phyloP scores from a whole-genome alignment of 2,888 invertebrate genomes.

The Oscheius sp. region DNA sequence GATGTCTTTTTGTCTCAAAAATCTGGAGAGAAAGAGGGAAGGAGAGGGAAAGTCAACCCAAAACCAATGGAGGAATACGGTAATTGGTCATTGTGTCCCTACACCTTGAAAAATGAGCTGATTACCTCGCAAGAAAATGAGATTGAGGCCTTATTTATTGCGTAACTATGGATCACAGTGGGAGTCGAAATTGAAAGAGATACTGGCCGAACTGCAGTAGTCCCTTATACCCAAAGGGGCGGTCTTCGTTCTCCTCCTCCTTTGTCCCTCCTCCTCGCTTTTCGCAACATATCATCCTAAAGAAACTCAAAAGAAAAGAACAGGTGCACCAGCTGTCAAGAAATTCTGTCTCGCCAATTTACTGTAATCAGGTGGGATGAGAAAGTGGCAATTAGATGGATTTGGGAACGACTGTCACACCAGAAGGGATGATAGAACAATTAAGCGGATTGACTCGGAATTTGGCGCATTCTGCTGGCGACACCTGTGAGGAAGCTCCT shows the following conservation, averaged over 20 bases:
- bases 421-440: neutral
- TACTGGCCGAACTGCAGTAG: neutral
- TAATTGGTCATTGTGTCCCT: too few species aligned
- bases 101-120: neutral
- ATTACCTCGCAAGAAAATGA: neutral
- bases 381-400: slow-evolving; percentile 18
- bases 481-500: slow-evolving; percentile 5
- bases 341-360: slow-evolving; percentile 2
- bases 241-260: slow-evolving; percentile 2
- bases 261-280: slow-evolving; percentile 1
- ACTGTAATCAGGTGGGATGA: neutral
- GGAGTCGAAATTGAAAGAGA: slow-evolving; percentile 10
- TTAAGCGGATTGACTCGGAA: neutral
- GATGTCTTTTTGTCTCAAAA: too few species aligned
- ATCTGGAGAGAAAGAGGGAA: neutral
- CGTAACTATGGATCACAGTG: neutral
- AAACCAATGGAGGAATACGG: neutral
- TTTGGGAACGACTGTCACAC: slow-evolving; percentile 2
- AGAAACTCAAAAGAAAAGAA: slow-evolving; percentile 3
- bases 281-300: slow-evolving; percentile 4
- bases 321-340: slow-evolving; percentile 20
- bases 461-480: neutral
- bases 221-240: slow-evolving; percentile 19
- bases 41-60: neutral
- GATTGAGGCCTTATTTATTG: neutral